Evolutionary conservation across 2,888 invertebrate species (phyloP), one percentile per base, ranked within the genome.

Genomic region (Drosophila emarginata): DNA sequence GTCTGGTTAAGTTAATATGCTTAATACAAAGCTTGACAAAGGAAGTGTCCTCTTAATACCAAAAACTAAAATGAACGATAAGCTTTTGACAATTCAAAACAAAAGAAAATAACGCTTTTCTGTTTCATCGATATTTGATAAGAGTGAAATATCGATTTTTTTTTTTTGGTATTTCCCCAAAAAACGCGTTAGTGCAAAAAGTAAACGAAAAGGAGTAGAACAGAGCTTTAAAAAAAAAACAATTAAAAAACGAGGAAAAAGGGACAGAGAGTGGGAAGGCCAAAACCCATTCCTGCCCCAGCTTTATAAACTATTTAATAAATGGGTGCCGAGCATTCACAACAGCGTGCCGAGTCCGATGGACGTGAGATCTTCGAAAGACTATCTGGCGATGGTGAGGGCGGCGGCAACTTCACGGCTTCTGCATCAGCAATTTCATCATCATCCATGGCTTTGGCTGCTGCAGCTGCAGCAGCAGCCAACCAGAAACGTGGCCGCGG

Each of bases 281-380:
- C 21, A 21, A 45, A 21, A 21, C 18, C 45, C 45, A 45, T 45
- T 45, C 45, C 21, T 21, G 45, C 18, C 45, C 45, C 18, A 45
- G 45, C 11, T 45, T 14, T 14, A 21, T 18, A 45, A 4, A 45
- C 11, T 11, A 21, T 45, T 45, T 18, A 6, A 71, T 59, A 71
- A 74, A 94, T 94, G 94, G 94, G 94, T n/a, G 94, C 94, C 0
- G 94, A 94, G 76, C 94, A 94, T 77, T 94, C 94, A 0, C 92
- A 93, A n/a, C 92, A 93, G 67, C 91, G 89, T 50, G 79, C 77
- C 9, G 90, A 88, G 53, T 79, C 81, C 6, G 89, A 89, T 63
- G 88, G 90, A 14, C 87, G 88, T 45, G 90, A 91, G 67, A 80
- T 87, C 61, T 87, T 90, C 59, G 91, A 90, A 52, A 75, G 84